Percentiles rank a stretch among this genome's conserved stretches.
These are phyloP conservation scores for Otocyon megalotis DNA, from an alignment of 2,113 vertebrate genomes.

Conservation along the genomic window DNA sequence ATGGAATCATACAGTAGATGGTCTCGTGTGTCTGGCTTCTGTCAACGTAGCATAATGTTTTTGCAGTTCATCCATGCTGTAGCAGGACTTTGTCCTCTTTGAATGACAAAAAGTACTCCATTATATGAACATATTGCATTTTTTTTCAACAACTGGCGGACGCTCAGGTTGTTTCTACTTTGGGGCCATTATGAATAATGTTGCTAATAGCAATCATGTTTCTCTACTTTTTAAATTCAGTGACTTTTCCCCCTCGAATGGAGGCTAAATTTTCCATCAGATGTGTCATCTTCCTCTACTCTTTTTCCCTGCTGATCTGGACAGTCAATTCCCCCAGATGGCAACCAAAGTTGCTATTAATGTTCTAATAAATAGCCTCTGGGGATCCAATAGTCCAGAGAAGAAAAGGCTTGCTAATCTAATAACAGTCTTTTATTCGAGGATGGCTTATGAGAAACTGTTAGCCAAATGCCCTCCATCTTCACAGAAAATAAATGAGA, in stretches of 20 bases:
- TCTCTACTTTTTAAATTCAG: neutral
- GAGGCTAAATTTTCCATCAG: neutral
- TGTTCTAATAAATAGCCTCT: constrained; percentile 45
- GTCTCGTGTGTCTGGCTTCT: neutral
- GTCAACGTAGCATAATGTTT: neutral
- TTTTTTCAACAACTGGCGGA: neutral
- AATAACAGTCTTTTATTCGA: constrained; percentile 29
- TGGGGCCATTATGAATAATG: neutral
- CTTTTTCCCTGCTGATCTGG: neutral
- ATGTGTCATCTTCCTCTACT: neutral
- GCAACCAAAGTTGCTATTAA: constrained; percentile 1
- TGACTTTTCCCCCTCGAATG: neutral
- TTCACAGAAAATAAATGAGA: constrained; percentile 48
- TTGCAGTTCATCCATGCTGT: neutral
- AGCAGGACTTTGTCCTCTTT: neutral
- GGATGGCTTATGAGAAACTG: constrained; percentile 60
- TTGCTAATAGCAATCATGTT: neutral
- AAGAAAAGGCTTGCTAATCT: constrained; percentile 41
- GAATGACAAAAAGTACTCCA: neutral
- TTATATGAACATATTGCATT: neutral
- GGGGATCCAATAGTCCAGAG: constrained; percentile 1
- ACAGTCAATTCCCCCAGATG: neutral
- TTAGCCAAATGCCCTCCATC: constrained; percentile 53
- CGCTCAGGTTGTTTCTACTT: neutral
- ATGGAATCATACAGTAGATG: neutral